Conservation (phyloP, 2,113 vertebrate species). For the Pollimyrus isidori region DNA sequence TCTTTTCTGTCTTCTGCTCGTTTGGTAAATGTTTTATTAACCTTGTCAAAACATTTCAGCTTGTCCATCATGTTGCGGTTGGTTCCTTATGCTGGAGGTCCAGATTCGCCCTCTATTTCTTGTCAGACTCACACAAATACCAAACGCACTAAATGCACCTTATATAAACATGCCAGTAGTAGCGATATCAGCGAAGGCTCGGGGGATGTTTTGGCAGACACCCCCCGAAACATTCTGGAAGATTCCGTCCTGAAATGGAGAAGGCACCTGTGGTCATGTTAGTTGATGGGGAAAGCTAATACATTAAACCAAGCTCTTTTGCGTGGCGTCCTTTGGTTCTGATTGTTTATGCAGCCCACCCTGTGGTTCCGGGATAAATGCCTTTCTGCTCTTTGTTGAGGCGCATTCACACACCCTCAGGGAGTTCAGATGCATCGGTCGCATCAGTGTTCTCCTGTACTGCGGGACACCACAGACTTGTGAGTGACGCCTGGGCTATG, state of each 20-base stretch:
- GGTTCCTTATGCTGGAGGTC: background rate
- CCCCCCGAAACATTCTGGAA: background rate
- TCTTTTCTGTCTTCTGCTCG: background rate
- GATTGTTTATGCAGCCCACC: background rate
- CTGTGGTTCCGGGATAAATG: background rate
- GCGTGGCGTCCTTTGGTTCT: background rate
- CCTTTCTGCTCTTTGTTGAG: background rate
- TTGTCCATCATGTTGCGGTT: background rate
- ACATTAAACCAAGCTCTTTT: background rate
- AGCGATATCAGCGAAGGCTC: background rate
- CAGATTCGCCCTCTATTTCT: background rate
- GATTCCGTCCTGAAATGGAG: background rate
- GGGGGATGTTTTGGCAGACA: background rate
- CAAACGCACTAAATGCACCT: background rate
- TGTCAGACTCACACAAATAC: background rate
- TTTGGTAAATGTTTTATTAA: background rate
- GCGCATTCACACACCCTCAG: background rate
- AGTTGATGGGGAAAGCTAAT: background rate
- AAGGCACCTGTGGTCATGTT: background rate
- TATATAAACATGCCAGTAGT: background rate
- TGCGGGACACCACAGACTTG: background rate
- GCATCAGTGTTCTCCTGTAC: background rate
- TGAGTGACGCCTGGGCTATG: background rate
- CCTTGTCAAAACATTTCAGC: background rate
- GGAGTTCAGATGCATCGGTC: background rate